These are phyloP conservation scores for Oasisia sp. DNA, from an alignment of 2,888 invertebrate species.

Conservation along the genomic window DNA sequence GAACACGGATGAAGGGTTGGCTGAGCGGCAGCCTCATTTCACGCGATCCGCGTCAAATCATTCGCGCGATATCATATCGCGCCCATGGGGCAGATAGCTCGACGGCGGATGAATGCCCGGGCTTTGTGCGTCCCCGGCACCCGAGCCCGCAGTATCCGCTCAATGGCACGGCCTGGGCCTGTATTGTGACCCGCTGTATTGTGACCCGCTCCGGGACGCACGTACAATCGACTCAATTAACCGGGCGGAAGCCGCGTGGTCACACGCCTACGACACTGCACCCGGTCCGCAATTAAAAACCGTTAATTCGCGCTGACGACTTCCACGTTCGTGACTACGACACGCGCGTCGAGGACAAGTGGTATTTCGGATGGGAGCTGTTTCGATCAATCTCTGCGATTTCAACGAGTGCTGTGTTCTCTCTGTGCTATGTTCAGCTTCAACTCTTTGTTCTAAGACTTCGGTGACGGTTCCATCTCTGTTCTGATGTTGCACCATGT, in stretches of 20 bases:
- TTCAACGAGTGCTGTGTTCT: too few relatives aligned
- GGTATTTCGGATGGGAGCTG: too few relatives aligned
- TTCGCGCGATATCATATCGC: not conserved
- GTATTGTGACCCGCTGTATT: not conserved
- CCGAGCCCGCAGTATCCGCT: not conserved
- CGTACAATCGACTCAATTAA: not conserved
- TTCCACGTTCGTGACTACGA: not conserved
- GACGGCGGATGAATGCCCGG: not conserved
- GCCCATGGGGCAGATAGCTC: not conserved
- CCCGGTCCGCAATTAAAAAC: not conserved
- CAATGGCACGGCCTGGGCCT: not conserved
- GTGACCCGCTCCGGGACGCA: not conserved
- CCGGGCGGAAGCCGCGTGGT: not conserved
- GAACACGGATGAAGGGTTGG: not conserved
- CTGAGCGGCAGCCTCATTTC: conserved; percentile 17
- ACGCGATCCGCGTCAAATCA: conserved; percentile 17
- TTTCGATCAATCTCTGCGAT: too few relatives aligned
- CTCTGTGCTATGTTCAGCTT: too few relatives aligned
- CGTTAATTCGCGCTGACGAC: not conserved
- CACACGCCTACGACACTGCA: not conserved
- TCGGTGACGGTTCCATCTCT: too few relatives aligned
- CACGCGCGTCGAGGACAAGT: too few relatives aligned
- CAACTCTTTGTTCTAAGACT: too few relatives aligned
- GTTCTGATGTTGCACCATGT: too few relatives aligned
- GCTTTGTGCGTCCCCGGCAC: not conserved